These are phyloP conservation scores for Nicator chloris DNA, from an alignment of 2,113 vertebrate genomes.

Conservation along the genomic window DNA sequence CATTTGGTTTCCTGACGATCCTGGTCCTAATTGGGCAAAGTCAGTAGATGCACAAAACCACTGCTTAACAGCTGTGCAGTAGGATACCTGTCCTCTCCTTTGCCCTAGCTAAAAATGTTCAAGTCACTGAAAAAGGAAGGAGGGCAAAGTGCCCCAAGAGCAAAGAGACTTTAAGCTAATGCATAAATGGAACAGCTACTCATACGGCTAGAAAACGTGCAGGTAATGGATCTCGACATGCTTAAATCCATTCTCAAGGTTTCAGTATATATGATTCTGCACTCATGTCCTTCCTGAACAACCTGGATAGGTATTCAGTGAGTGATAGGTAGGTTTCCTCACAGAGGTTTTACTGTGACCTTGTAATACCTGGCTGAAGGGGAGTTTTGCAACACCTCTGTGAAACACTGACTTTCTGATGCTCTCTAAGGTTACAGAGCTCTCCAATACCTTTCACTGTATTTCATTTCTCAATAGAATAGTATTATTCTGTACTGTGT, in stretches of 20 bases:
- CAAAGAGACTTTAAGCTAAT: neutral
- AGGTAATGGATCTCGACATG: neutral
- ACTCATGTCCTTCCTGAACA: neutral
- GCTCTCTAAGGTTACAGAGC: neutral
- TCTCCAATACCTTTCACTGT: neutral
- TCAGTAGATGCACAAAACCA: neutral
- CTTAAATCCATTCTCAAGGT: neutral
- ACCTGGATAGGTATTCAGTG: neutral
- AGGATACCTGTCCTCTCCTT: neutral
- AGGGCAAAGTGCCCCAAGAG: neutral
- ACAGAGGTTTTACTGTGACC: neutral
- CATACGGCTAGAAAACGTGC: neutral
- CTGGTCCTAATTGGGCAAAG: neutral
- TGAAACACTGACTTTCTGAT: neutral
- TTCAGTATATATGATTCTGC: neutral
- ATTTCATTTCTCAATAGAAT: neutral
- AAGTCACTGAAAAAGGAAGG: neutral
- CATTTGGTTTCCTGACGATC: neutral
- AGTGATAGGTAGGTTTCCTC: neutral
- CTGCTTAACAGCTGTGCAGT: neutral
- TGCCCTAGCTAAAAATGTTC: neutral
- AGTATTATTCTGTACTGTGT: neutral
- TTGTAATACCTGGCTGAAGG: neutral
- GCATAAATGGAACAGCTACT: neutral
- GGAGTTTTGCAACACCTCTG: neutral